Evolutionary conservation across 2,797 vertebrate species (phyloP), one percentile per base, ranked within the genome.

Genomic region (Molossus molossus): DNA sequence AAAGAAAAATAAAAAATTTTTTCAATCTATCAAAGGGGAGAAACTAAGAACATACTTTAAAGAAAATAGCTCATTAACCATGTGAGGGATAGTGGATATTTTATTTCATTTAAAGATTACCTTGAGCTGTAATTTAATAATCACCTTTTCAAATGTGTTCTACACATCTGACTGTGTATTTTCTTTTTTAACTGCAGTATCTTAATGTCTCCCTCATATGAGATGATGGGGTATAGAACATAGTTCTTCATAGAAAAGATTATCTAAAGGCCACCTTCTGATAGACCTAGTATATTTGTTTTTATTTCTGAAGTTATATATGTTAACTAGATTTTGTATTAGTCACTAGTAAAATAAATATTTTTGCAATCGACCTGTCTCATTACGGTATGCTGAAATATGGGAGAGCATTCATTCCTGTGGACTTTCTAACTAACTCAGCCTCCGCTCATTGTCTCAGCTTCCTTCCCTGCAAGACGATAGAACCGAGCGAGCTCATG

Each of bases 91-190:
- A 81, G 9, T 33, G 25, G 40, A 80, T 85, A 67, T 2, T 80
- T 90, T 73, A 58, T 87, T 88, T 88, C 10, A 65, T 48, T 92
- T 48, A 87, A 86, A 69, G 21, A 67, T 60, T 75, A 17, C 20
- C 37, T 69, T 80, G 77, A 80, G 40, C 40, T 94, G 29, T 53
- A 72, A 75, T 67, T 90, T 83, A 82, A 65, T 57, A 92, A 60
- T 57, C 18, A 82, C 27, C 10, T 72, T 77, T 84, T 45, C 50
- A 64, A 64, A 10, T 48, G 11, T 9, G 10, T 81, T 87, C 87
- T 80, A 62, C 27, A 72, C 75, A 73, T 23, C 3, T 18, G 23
- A 73, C 29, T 20, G 2, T 90, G 9, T 62, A 6, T 53, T 88
- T 60, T 45, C 40, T 62, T 64, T 83, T 45, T 58, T 58, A 67